Base-by-base conservation (phyloP, 2,113 vertebrate genomes). In the Etia nguti region DNA sequence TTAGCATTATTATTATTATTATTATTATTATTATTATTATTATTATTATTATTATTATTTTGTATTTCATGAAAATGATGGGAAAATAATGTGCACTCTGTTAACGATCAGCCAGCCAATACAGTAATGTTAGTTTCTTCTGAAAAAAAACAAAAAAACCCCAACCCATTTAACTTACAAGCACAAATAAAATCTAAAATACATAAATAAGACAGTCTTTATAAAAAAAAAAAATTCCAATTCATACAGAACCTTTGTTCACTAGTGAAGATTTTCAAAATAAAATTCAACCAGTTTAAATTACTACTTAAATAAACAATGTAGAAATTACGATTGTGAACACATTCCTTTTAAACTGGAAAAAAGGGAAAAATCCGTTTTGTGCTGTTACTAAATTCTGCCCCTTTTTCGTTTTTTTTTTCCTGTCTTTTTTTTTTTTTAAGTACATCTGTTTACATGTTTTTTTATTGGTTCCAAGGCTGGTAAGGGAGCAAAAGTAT, bases 21-120 rank as follows among this genome's bases (percentile, higher is more conserved):
- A 2, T 43, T 43, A 48, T 15, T 15, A 48, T 48, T 50, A 8
- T 8, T 20, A 20, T n/a, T n/a, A 10, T 4, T 65, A 0, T 68
- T 43, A 0, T 34, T 59, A 0, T 16, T 68, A 0, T 22, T 6
- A 0, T 68, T 70, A 1, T 24, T 20, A 12, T 20, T 48, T 16
- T 24, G 10, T 62, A 0, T 62, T 16, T 43, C 1, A 73, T 73
- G 22, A 73, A 73, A 46, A 26, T 9, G 5, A 73, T 73, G 22
- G 22, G 8, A 7, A 26, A 26, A 73, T 43, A 31, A 75, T 75
- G 43, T 50, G 43, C 43, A 50, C 26, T 29, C 26, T 77, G 43
- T 20, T 50, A 31, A 50, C 43, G 3, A 77, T 77, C 9, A 77
- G 24, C 4, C 24, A 75, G 70, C 43, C 3, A 77, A 77, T 29